phyloP scores from a whole-genome alignment of 2,888 invertebrate genomes.

The Pseudococcus jackbeardsleyi region DNA sequence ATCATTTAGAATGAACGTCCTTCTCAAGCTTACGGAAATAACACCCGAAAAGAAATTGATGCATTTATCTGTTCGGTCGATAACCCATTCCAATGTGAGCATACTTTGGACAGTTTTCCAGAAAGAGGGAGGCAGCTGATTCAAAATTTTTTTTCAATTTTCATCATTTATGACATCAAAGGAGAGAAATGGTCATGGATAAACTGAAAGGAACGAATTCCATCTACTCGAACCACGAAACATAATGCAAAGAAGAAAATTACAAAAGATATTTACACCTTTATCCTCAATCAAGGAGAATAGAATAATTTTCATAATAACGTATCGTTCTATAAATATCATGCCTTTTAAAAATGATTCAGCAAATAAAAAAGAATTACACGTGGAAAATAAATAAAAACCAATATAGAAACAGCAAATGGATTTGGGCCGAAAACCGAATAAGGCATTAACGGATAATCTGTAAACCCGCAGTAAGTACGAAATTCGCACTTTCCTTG shows the following conservation, averaged over 20 bases:
- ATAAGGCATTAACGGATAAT: slow-evolving; percentile 24
- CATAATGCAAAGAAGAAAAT: neutral
- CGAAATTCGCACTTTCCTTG: slow-evolving; percentile 16
- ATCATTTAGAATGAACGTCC: too few species aligned
- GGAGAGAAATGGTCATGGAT: neutral
- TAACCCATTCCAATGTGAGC: too few species aligned
- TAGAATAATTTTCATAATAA: slow-evolving; percentile 22
- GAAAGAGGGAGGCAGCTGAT: too few species aligned
- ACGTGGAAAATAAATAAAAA: slow-evolving; percentile 19
- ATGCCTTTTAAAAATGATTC: slow-evolving; percentile 19
- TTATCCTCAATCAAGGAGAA: neutral
- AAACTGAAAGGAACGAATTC: neutral
- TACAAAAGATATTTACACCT: slow-evolving; percentile 1
- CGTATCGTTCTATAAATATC: neutral
- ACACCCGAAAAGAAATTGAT: too few species aligned
- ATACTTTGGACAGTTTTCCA: too few species aligned
- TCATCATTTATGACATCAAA: too few species aligned
- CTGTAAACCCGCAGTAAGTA: slow-evolving; percentile 29
- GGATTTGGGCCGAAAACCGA: neutral
- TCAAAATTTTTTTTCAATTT: too few species aligned
- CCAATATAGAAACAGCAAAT: neutral
- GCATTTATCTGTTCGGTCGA: too few species aligned
- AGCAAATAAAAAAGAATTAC: slow-evolving; percentile 11
- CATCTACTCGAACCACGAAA: neutral
- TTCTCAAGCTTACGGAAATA: too few species aligned